phyloP scores from a whole-genome alignment of 30 jellyfish, hydroid and myxozoan species.

The Pseudorhiza aurosa region DNA sequence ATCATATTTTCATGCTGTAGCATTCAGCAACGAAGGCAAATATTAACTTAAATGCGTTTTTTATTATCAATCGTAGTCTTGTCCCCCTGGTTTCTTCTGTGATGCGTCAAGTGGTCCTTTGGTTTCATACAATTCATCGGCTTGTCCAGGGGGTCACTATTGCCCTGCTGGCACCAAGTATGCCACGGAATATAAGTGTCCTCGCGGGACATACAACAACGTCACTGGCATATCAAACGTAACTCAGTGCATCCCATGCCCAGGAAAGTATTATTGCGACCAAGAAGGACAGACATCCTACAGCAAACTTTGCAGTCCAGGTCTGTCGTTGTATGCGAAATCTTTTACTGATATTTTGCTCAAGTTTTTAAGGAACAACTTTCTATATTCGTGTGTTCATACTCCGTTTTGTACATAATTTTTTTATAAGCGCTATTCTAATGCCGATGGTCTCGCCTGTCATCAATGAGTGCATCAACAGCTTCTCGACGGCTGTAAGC shows the following conservation, averaged over 20 bases:
- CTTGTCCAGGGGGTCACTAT: slow-evolving; percentile 95
- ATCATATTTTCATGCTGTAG: too few relatives aligned
- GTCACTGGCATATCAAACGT: slow-evolving; percentile 67
- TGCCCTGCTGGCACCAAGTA: slow-evolving; percentile 91
- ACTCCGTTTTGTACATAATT: too few relatives aligned
- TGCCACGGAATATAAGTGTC: slow-evolving; percentile 86
- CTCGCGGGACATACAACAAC: slow-evolving; percentile 96
- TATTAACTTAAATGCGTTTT: too few relatives aligned
- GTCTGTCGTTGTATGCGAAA: too few relatives aligned
- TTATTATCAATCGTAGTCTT: slow-evolving; percentile 57
- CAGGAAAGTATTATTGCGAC: slow-evolving; percentile 94
- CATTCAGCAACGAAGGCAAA: too few relatives aligned
- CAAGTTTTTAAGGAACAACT: too few relatives aligned
- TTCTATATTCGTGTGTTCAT: too few relatives aligned
- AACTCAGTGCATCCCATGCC: slow-evolving; percentile 94
- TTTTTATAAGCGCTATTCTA: too few relatives aligned
- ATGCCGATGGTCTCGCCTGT: too few relatives aligned
- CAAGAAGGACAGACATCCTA: slow-evolving; percentile 79
- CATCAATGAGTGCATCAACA: too few relatives aligned
- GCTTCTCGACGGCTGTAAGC: too few relatives aligned
- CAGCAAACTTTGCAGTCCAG: slow-evolving; percentile 85
- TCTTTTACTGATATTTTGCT: too few relatives aligned
- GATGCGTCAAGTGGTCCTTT: slow-evolving; percentile 77
- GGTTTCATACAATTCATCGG: slow-evolving; percentile 50
- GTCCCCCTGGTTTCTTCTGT: slow-evolving; percentile 98